Evolutionary conservation across 1,140 invertebrate species (phyloP), one percentile per base, ranked within the genome.

Genomic region (Meloidogyne chitwoodi): DNA sequence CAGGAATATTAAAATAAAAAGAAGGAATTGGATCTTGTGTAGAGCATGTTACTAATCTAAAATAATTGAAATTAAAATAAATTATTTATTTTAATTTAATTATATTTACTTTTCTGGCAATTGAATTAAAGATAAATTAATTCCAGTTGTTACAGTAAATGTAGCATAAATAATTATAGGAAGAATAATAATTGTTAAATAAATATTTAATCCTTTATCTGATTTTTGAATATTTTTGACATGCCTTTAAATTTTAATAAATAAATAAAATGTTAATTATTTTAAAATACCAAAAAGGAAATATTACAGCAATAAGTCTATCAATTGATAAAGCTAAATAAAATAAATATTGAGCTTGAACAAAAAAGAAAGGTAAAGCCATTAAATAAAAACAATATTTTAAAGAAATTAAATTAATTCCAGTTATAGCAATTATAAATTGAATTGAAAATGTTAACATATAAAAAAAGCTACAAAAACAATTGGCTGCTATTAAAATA

Each of bases 261-360:
- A 66, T 1, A 22, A 11, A 2, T 66, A 34, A 34, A 38, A 66
- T 11, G 10, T 66, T 4, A 29, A 22, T 66, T 19, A 31, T 11
- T 22, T n/a, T 26, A 12, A 66, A 38, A 66, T 29, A 66, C 64
- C 64, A 66, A 16, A 66, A 19, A n/a, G 64, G 64, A 38, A 66
- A 66, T 19, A 66, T 19, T 5, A 41, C 38, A 41, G 65, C n/a
- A 41, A 67, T 24, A n/a, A 67, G 22, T 31, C 65, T 31, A 19
- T 67, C 65, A 41, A 67, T 67, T 19, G 65, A 31, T n/a, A 67
- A 8, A 19, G 65, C 65, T 22, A 67, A 67, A 67, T 67, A 67
- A 41, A 67, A 22, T 41, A 67, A 41, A 41, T 67, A 67, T 41
- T 67, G 65, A 1, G 16, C 12, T 41, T 67, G 65, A 22, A 67